A percentile compares a stretch with the other conserved stretches of the same genome.
phyloP scores from a whole-genome alignment of 2,113 vertebrate genomes.

The Sprattus sprattus region DNA sequence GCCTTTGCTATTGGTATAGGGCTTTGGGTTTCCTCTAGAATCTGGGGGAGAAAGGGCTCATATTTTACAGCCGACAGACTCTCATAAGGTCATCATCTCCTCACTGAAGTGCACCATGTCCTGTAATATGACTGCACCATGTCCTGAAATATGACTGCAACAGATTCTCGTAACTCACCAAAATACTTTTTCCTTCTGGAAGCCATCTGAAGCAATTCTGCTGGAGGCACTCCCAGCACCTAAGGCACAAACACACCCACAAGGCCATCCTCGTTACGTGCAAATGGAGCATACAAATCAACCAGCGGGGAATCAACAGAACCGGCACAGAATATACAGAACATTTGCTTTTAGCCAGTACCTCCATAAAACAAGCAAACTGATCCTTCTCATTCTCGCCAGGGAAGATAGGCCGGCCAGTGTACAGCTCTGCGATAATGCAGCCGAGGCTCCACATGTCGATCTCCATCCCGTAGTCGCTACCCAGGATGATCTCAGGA shows the following conservation, averaged over 20 bases:
- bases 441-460: slow-evolving; percentile 98
- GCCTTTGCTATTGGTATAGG: slow-evolving; percentile 84
- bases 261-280: not conserved
- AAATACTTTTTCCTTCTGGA: slow-evolving; percentile 84
- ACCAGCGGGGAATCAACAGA: too few relatives aligned
- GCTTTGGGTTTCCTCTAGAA: slow-evolving; percentile 87
- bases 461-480: slow-evolving; percentile 89
- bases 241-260: slow-evolving; percentile 55
- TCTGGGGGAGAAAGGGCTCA: slow-evolving; percentile 66
- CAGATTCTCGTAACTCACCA: slow-evolving; percentile 69
- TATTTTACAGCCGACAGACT: too few relatives aligned
- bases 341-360: too few relatives aligned
- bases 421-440: slow-evolving; percentile 88
- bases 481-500: slow-evolving; percentile 92
- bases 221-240: slow-evolving; percentile 87
- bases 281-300: not conserved
- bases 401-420: slow-evolving; percentile 85
- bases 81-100: too few relatives aligned
- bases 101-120: too few relatives aligned
- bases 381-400: slow-evolving; percentile 92
- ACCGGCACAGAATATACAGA: too few relatives aligned
- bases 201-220: slow-evolving; percentile 82
- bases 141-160: not conserved
- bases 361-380: slow-evolving; percentile 95
- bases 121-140: not conserved